Percentiles rank a stretch among this genome's conserved stretches.
Conservation (phyloP, 2,797 vertebrate genomes). For the Enteromius trimaculatus region DNA sequence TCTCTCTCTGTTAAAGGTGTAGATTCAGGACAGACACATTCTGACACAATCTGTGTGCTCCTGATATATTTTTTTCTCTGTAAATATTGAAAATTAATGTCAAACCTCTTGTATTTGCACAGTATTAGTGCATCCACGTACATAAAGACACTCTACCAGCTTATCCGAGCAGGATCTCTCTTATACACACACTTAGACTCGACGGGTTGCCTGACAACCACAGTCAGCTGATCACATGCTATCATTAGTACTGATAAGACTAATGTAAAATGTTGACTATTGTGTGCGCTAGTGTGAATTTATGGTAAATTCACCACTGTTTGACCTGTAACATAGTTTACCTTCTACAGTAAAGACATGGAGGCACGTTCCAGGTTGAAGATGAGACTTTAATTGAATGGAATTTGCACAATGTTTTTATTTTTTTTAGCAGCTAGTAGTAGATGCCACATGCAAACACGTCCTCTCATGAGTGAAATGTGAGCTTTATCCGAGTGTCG, state of each 20-base stretch:
- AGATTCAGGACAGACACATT: constrained; percentile 47
- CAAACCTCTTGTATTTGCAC: constrained; percentile 54
- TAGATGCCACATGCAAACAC: constrained; percentile 8
- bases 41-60: constrained; percentile 54
- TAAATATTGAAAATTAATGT: constrained; percentile 54
- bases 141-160: constrained; percentile 50
- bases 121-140: constrained; percentile 59
- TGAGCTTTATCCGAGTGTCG: constrained; percentile 17
- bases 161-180: constrained; percentile 41
- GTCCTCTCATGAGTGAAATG: constrained; percentile 2
- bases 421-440: constrained; percentile 19
- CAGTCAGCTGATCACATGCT: constrained; percentile 52
- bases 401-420: constrained; percentile 16
- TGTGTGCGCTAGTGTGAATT: constrained; percentile 49
- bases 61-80: constrained; percentile 53
- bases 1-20: constrained; percentile 43
- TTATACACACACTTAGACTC: constrained; percentile 26
- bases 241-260: constrained; percentile 47
- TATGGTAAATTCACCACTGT: constrained; percentile 49
- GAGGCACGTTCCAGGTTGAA: constrained; percentile 30
- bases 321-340: constrained; percentile 30
- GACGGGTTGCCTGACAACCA: constrained; percentile 51
- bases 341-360: constrained; percentile 11
- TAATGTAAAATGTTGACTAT: constrained; percentile 50
- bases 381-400: constrained; percentile 20